A percentile compares a stretch with the other conserved stretches of the same genome.
phyloP scores from a whole-genome alignment of 2,888 invertebrate species.

The Cryptocephalus moraei region DNA sequence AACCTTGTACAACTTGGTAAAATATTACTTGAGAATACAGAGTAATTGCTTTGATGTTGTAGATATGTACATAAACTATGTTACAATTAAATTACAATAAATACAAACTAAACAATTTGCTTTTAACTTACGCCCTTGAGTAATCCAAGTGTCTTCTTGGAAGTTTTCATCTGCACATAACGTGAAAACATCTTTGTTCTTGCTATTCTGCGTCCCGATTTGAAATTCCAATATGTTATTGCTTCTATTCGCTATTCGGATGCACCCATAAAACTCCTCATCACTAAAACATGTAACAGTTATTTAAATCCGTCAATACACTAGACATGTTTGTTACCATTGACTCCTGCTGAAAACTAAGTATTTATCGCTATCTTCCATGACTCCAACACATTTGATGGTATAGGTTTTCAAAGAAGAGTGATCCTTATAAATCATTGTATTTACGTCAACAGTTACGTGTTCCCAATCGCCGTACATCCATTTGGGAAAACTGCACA shows the following conservation, averaged over 20 bases:
- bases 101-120: not conserved
- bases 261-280: constrained; percentile 47
- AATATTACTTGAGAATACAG: no score
- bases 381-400: constrained; percentile 37
- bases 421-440: constrained; percentile 43
- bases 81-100: no score
- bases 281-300: constrained; percentile 38
- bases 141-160: constrained; percentile 46
- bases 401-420: constrained; percentile 43
- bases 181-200: constrained; percentile 25
- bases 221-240: constrained; percentile 53
- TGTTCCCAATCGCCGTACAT: constrained; percentile 54
- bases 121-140: constrained; percentile 48
- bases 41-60: no score
- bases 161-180: constrained; percentile 38
- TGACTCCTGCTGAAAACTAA: constrained; percentile 44
- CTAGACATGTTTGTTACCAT: constrained; percentile 36
- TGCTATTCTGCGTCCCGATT: constrained; percentile 35
- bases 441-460: constrained; percentile 38
- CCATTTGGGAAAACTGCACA: constrained; percentile 50
- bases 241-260: constrained; percentile 48
- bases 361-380: constrained; percentile 37
- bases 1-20: no score
- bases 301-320: constrained; percentile 1
- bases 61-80: no score